Percentiles rank a stretch among this genome's conserved stretches.
Conservation (phyloP, 2,888 invertebrate genomes). For the Acanthosepion lycidas region DNA sequence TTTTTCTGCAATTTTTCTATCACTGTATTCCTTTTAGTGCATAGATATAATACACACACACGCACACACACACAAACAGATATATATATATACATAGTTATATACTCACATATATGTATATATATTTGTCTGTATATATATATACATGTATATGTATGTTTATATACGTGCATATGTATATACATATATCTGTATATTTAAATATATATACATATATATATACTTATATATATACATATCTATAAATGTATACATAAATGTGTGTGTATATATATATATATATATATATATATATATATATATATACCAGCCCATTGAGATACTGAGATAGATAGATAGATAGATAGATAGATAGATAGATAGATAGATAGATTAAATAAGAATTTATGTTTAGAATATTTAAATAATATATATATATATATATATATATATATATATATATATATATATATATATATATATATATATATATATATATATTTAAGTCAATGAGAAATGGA, state of each 20-base stretch:
- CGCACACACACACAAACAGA: not conserved
- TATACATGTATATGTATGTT: slow-evolving; percentile 43
- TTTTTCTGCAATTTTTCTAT: too few species aligned
- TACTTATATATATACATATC: not conserved
- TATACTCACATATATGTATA: too few species aligned
- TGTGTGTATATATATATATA: slow-evolving; percentile 46
- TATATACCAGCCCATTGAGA: not conserved
- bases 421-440: too few species aligned
- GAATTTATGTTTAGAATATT: too few species aligned
- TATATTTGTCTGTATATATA: not conserved
- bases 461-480: too few species aligned
- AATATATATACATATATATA: too few species aligned
- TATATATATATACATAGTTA: not conserved
- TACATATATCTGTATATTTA: not conserved
- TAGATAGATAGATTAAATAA: too few species aligned
- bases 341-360: not conserved
- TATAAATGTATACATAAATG: slow-evolving; percentile 11
- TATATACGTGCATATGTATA: not conserved
- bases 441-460: too few species aligned
- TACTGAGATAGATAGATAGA: not conserved
- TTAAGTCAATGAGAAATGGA: too few species aligned
- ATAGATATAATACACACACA: too few species aligned
- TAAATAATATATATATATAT: too few species aligned
- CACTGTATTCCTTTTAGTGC: too few species aligned
- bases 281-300: slow-evolving; percentile 47